These are phyloP conservation scores for Dissostichus mawsoni DNA, from an alignment of 2,113 vertebrate species.

Conservation along the genomic window DNA sequence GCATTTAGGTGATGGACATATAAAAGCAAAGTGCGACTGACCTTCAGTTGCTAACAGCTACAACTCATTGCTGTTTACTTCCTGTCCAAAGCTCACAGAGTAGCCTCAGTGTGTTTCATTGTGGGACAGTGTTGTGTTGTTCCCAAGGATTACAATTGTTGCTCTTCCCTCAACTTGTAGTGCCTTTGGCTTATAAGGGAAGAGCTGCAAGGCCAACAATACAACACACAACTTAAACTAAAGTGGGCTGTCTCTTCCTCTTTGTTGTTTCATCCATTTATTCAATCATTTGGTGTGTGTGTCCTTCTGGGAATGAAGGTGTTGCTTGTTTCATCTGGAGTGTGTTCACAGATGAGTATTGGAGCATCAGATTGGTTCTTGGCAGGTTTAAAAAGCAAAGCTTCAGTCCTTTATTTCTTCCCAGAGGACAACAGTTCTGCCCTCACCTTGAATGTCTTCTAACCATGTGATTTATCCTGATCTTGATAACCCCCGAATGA, in stretches of 20 bases:
- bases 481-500: background rate
- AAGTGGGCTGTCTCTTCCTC: constrained; percentile 6
- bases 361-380: background rate
- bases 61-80: constrained; percentile 28
- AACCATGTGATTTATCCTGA: constrained; percentile 15
- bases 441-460: constrained; percentile 36
- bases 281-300: background rate
- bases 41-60: constrained; percentile 38
- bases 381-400: constrained; percentile 34
- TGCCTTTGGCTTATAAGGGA: background rate
- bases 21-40: constrained; percentile 30
- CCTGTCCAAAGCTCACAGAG: background rate
- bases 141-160: constrained; percentile 20
- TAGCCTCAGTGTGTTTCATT: background rate
- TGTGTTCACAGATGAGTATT: background rate
- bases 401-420: background rate
- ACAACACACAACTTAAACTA: background rate
- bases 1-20: constrained; percentile 32
- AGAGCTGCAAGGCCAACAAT: background rate
- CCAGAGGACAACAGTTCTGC: background rate
- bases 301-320: background rate
- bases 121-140: background rate
- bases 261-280: constrained; percentile 24
- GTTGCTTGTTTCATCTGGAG: background rate
- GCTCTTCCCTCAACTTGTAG: background rate